Percentiles rank a stretch among this genome's conserved stretches.
Conservation (phyloP, 2,797 vertebrate genomes). For the Tinamus major region DNA sequence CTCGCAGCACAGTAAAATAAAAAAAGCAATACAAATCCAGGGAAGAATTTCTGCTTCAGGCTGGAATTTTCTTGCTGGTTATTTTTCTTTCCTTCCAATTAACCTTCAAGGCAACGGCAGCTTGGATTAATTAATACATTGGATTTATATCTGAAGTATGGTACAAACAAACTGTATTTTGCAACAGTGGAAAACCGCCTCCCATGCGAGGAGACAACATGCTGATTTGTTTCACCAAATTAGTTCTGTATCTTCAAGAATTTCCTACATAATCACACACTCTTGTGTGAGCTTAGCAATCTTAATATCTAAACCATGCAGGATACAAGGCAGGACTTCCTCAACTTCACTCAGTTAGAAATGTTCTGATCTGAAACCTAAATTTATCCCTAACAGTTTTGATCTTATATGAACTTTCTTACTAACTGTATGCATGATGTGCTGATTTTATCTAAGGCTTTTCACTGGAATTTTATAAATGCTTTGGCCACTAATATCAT, state of each 20-base stretch:
- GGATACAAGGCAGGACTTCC: background rate
- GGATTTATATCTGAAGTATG: background rate
- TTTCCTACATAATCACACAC: background rate
- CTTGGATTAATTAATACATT: background rate
- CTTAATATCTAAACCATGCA: background rate
- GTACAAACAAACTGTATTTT: background rate
- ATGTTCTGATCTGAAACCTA: background rate
- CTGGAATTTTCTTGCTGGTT: slow-evolving; percentile 6
- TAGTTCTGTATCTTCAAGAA: background rate
- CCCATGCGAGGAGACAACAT: background rate
- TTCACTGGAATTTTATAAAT: background rate
- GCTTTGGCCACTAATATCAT: background rate
- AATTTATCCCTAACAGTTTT: background rate
- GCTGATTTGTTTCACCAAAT: background rate
- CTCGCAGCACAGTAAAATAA: background rate
- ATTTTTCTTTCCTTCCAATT: background rate
- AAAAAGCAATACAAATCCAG: background rate
- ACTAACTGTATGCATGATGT: background rate
- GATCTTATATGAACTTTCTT: background rate
- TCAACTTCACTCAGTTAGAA: background rate
- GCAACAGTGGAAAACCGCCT: background rate
- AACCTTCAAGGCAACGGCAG: background rate
- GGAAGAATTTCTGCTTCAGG: slow-evolving; percentile 15
- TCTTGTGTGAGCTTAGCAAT: background rate
- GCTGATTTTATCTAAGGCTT: background rate